Evolutionary conservation across 2,113 vertebrate genomes (phyloP).

Genomic region (Gymnobelideus leadbeateri): DNA sequence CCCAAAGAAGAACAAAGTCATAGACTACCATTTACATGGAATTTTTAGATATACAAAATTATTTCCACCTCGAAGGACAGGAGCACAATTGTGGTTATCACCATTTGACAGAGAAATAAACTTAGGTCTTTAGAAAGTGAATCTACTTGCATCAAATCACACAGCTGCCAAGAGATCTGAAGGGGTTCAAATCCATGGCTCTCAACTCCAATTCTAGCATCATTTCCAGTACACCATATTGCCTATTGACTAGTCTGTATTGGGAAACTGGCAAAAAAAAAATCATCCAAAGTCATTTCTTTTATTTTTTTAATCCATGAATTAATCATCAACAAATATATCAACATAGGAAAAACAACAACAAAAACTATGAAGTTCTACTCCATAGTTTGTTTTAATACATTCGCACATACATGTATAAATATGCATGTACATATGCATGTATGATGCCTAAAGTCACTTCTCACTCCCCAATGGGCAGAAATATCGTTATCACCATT

Average conservation of each 20-base stretch:
- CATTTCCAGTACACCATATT: not conserved
- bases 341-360: not conserved
- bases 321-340: not conserved
- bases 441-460: not conserved
- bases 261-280: not conserved
- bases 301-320: not conserved
- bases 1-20: not conserved
- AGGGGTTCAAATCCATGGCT: not conserved
- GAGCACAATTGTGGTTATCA: not conserved
- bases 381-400: not conserved
- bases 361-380: not conserved
- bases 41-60: not conserved
- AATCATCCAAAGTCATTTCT: not conserved
- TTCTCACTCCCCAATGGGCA: not conserved
- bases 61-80: not conserved
- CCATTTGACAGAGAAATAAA: constrained; percentile 4
- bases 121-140: not conserved
- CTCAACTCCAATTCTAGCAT: not conserved
- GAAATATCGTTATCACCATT: not conserved
- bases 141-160: not conserved
- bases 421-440: not conserved
- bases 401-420: not conserved
- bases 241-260: not conserved
- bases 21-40: not conserved
- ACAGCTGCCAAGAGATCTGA: not conserved